Percentiles rank a stretch among this genome's conserved stretches.
These are phyloP conservation scores for Rhagophthalmus giganteus DNA, from an alignment of 2,888 invertebrate species.

Conservation along the genomic window DNA sequence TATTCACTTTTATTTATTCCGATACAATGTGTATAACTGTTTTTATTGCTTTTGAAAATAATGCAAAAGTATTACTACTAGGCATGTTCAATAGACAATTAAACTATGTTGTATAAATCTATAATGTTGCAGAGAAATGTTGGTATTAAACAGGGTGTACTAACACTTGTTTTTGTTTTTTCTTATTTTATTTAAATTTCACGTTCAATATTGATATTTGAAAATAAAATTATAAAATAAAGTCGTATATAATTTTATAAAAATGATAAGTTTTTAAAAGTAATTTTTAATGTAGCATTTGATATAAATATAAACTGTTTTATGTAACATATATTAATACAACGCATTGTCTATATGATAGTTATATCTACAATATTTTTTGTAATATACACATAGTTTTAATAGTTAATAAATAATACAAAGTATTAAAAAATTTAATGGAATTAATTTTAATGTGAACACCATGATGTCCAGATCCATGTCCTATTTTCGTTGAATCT, in stretches of 20 bases:
- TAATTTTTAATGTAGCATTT: constrained; percentile 30
- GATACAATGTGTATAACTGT: too few species aligned
- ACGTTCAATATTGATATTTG: background rate
- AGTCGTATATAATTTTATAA: too few species aligned
- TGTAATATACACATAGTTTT: constrained; percentile 52
- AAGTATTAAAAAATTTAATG: too few species aligned
- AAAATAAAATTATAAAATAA: background rate
- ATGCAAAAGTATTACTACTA: too few species aligned
- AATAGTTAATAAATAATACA: constrained; percentile 36
- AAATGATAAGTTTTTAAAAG: background rate
- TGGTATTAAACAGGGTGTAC: too few species aligned
- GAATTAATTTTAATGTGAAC: too few species aligned
- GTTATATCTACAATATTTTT: constrained; percentile 42
- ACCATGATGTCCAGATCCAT: too few species aligned
- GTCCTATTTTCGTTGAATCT: background rate
- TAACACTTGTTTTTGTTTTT: too few species aligned
- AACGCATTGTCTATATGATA: constrained; percentile 48
- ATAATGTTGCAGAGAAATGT: too few species aligned
- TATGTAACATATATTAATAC: constrained; percentile 25
- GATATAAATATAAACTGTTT: constrained; percentile 23
- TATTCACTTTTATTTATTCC: constrained; percentile 5
- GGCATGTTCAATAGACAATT: too few species aligned
- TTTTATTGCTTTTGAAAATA: too few species aligned
- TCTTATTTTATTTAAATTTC: background rate
- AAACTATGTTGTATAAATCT: too few species aligned